Conservation (phyloP, 2,113 vertebrate genomes). For the Rhodinocichla rosea region DNA sequence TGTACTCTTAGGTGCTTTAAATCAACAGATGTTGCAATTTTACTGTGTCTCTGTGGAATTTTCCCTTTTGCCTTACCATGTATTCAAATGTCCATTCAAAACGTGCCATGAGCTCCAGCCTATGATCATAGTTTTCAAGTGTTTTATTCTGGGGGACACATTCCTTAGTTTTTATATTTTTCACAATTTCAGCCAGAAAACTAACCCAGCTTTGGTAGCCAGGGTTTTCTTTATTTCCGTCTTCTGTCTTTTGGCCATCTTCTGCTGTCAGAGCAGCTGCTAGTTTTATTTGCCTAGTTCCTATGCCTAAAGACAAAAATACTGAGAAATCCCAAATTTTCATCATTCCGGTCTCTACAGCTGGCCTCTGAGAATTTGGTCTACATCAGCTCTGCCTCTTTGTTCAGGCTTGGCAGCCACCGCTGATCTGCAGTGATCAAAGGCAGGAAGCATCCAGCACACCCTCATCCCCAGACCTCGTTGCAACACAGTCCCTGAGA, state of each 20-base stretch:
- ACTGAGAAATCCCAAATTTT: background rate
- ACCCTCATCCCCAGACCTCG: background rate
- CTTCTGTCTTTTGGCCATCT: background rate
- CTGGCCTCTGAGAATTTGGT: background rate
- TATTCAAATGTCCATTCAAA: background rate
- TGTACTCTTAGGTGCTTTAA: background rate
- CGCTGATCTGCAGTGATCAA: background rate
- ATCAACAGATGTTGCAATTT: background rate
- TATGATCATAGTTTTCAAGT: background rate
- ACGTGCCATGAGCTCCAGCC: background rate
- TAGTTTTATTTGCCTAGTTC: background rate
- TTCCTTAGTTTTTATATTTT: background rate
- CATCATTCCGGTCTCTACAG: background rate
- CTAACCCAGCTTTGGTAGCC: background rate
- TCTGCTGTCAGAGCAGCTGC: background rate
- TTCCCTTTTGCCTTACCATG: background rate
- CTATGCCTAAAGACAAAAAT: background rate
- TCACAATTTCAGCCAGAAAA: background rate
- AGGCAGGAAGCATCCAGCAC: conserved; percentile 41
- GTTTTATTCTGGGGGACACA: background rate
- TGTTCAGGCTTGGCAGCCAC: conserved; percentile 17
- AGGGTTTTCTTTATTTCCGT: background rate
- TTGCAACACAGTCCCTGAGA: conserved; percentile 21
- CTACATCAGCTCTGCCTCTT: background rate
- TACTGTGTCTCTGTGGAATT: background rate